Evolutionary conservation across 2,888 invertebrate genomes (phyloP), one percentile per base, ranked within the genome.

Genomic region (Mystacides longicornis): DNA sequence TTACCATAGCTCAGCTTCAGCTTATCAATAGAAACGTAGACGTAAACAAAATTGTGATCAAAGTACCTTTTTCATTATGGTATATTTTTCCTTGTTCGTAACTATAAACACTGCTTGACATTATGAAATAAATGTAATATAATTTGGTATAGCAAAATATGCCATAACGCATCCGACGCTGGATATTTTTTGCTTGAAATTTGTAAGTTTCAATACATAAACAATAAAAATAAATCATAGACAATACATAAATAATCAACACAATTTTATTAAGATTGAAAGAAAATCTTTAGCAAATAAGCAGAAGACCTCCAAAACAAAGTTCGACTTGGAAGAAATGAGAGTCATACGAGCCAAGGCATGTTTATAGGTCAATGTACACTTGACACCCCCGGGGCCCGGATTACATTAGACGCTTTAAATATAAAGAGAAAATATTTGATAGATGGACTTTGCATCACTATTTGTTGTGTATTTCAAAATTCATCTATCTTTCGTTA

Each of bases 21-120:
- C 57, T 57, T 57, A 57, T 57, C 57, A 54, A 54, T 20, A 46
- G 21, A 57, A 57, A 57, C 57, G 57, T 57, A 57, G 51, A 54
- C 57, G 52, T 46, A 57, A 57, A 53, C 46, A 57, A 51, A 46
- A 18, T 22, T 3, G 16, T 37, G 7, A 37, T 37, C 7, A 37
- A 37, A 14, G 4, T 37, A 16, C 14, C 14, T 3, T 37, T 14
- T 3, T 3, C 14, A n/a, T 4, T 3, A 37, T n/a, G 14, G 14
- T n/a, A 14, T 37, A 14, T 7, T 37, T 37, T 37, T 37, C 37
- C 3, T 37, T 37, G n/a, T n/a, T n/a, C n/a, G n/a, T n/a, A n/a
- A n/a, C n/a, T n/a, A n/a, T n/a, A n/a, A n/a, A 7, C 7, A 27
- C 27, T 27, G 11, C 37, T 37, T 37, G 16, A 37, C 37, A 27